Base-by-base conservation (phyloP, 2,797 vertebrate species). In the Loriculus beryllinus region DNA sequence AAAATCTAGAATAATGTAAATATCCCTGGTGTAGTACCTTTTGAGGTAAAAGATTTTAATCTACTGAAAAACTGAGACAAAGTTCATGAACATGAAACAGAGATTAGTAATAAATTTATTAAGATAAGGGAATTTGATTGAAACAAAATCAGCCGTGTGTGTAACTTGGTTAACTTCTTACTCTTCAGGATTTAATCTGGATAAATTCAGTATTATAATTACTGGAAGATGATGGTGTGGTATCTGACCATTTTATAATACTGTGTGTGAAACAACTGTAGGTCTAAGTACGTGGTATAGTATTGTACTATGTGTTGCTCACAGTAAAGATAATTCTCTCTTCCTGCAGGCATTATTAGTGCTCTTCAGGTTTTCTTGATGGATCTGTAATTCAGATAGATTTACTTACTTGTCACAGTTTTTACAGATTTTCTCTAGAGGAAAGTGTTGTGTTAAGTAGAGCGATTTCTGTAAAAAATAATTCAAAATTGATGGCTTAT, bases 101-200 rank as follows among this genome's bases (percentile, higher is more conserved):
- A 47, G 43, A 79, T 76, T 59, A 92, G 43, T 89, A 70, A 87
- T 75, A 33, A 56, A 59, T 92, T 75, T 88, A 68, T 88, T 92
- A 48, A 90, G 77, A 77, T 35, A 67, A 56, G 31, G 54, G 56
- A 43, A 63, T 86, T 87, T 33, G 23, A 71, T 13, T 70, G 37
- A 85, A 92, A 70, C 14, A 31, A 56, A 79, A 69, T 82, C 21
- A 90, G 7, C n/a, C 89, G 9, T 82, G 23, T 84, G 48, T 18
- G 17, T 92, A 35, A 52, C 60, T 85, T 79, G 21, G 13, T 71
- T 91, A 80, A 64, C 29, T 81, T 48, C 29, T 67, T 88, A 59
- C 29, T 84, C 49, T 86, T 94, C 68, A 68, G 68, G 31, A 82
- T 65, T 71, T 64, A 82, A 49, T 77, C 39, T 78, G 48, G 33